Evolutionary conservation across 2,888 invertebrate species (phyloP).

Genomic region (Geophilus truncorum): DNA sequence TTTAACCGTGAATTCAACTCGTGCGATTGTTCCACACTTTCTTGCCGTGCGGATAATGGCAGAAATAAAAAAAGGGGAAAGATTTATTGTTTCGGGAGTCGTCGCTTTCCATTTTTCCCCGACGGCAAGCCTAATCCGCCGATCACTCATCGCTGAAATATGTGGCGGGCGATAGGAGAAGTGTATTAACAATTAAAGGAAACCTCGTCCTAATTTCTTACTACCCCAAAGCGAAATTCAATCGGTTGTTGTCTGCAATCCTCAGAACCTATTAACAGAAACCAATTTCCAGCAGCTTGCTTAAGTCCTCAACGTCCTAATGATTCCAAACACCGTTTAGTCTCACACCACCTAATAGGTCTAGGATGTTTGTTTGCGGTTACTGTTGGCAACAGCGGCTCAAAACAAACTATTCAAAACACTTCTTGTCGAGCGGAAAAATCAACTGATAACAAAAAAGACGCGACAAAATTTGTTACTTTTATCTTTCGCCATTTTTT

Average conservation of each 20-base stretch:
- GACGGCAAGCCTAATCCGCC: too few relatives aligned
- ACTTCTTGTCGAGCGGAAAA: slow-evolving; percentile 2
- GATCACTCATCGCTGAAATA: too few relatives aligned
- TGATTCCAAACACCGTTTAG: slow-evolving; percentile 24
- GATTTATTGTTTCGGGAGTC: too few relatives aligned
- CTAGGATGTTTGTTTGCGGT: slow-evolving; percentile 25
- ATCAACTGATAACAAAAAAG: background rate
- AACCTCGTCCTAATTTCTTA: background rate
- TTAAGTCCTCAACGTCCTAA: slow-evolving; percentile 15
- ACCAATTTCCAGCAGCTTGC: slow-evolving; percentile 19
- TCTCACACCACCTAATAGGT: slow-evolving; percentile 21
- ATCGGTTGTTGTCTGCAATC: background rate
- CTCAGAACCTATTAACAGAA: slow-evolving; percentile 13
- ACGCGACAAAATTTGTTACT: background rate
- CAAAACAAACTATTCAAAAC: slow-evolving; percentile 21
- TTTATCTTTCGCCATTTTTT: background rate
- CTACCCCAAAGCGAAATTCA: slow-evolving; percentile 6
- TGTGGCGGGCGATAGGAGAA: background rate
- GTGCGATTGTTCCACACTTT: too few relatives aligned
- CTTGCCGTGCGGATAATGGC: too few relatives aligned
- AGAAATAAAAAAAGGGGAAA: too few relatives aligned
- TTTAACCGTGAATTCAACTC: too few relatives aligned
- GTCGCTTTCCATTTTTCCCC: too few relatives aligned
- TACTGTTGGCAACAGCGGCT: slow-evolving; percentile 2
- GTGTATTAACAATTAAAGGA: background rate